Evolutionary conservation across 1,140 invertebrate species (phyloP).

Genomic region (Musca domestica): DNA sequence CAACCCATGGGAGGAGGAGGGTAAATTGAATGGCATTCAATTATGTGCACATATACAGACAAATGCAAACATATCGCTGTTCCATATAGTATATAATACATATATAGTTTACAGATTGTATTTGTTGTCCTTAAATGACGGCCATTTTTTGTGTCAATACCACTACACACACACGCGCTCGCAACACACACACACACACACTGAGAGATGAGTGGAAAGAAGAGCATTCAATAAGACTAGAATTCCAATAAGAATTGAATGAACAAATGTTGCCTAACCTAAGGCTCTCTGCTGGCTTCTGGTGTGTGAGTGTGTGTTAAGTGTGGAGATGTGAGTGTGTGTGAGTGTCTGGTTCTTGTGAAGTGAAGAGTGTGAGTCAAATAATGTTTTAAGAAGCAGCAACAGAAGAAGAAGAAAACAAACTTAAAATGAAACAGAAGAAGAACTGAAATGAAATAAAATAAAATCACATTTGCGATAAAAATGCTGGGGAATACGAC

Average conservation of each 20-base stretch:
- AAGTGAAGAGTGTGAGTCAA: slow-evolving; percentile 10
- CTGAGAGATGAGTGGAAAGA: too few species aligned
- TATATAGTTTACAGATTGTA: too few species aligned
- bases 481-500: background rate
- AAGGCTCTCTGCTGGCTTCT: background rate
- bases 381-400: background rate
- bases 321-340: background rate
- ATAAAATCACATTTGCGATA: slow-evolving; percentile 8
- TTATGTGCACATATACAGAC: too few species aligned
- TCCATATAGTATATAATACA: too few species aligned
- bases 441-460: too few species aligned
- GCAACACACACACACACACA: too few species aligned
- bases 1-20: too few species aligned
- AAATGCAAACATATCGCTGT: too few species aligned
- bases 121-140: background rate
- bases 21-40: too few species aligned
- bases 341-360: background rate
- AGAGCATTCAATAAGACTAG: slow-evolving; percentile 2
- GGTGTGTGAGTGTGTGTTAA: background rate
- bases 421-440: too few species aligned
- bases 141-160: background rate
- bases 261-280: slow-evolving; percentile 13
- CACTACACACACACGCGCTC: too few species aligned
- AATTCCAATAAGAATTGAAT: slow-evolving; percentile 16
- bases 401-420: too few species aligned